Evolutionary conservation across 2,797 vertebrate species (phyloP), one percentile per base, ranked within the genome.

Genomic region (Anguilla pacifica): DNA sequence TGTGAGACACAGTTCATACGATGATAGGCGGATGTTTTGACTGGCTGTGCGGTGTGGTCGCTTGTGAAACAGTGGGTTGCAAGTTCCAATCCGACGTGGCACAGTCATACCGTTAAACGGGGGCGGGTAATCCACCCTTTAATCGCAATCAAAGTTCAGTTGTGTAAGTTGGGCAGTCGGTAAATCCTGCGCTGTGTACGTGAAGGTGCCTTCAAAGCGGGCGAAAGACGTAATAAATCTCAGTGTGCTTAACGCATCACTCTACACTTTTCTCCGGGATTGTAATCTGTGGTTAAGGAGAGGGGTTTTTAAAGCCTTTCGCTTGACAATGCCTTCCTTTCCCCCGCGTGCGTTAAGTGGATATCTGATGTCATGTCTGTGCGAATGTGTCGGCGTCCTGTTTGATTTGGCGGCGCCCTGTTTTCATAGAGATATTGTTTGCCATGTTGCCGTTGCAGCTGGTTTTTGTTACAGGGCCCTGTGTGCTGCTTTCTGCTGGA

Each of bases 1-100:
- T 51, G 53, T 6, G 7, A 82, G 51, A 64, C 53, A 87, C 77
- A 86, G 86, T 86, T 25, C 77, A 59, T 43, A 35, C 86, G 59
- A 39, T 82, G 57, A 86, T 79, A 77, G 74, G 77, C 28, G 55
- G 31, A 1, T 9, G 31, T 51, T 4, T 6, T 70, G 61, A 10
- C 25, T 1, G 39, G 39, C 70, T n/a, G 72, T 31, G 17, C 25
- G 9, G 59, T 19, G 19, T 17, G 19, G 9, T 9, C 6, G 25
- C 1, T 25, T 9, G 1, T 25, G 59, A 64, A 22, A 19, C 19
- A 64, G 17, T 0, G 2, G 64, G n/a, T n/a, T 70, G 53, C n/a
- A 0, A n/a, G n/a, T 10, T 10, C 7, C 7, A 0, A 6, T 70
- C 3, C 25, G 64, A 2, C 6, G 6, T 9, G 7, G 22, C 1